Conservation (phyloP, 1,140 invertebrate genomes). For the Saccostrea glomerata region DNA sequence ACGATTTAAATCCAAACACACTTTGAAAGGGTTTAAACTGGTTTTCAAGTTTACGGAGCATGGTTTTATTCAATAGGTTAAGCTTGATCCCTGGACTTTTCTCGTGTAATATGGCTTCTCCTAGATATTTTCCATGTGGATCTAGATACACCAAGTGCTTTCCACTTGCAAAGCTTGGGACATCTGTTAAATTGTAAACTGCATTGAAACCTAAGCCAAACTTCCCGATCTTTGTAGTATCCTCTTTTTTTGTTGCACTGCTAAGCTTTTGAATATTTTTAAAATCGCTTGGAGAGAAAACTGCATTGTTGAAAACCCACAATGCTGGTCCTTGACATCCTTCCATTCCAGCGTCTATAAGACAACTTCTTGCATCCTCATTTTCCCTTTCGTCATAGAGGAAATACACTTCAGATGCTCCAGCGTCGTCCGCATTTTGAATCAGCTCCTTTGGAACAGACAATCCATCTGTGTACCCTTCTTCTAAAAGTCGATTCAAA, state of each 20-base stretch:
- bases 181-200: slow-evolving; percentile 77
- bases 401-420: slow-evolving; percentile 79
- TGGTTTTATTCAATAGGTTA: slow-evolving; percentile 57
- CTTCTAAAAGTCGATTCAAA: slow-evolving; percentile 61
- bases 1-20: slow-evolving; percentile 75
- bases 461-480: slow-evolving; percentile 71
- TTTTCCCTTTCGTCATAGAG: slow-evolving; percentile 76
- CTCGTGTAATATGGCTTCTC: slow-evolving; percentile 50
- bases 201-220: slow-evolving; percentile 77
- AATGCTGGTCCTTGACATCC: slow-evolving; percentile 74
- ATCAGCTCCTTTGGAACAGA: slow-evolving; percentile 74
- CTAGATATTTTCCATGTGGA: slow-evolving; percentile 72
- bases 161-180: slow-evolving; percentile 74
- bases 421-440: slow-evolving; percentile 78
- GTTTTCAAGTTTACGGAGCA: slow-evolving; percentile 60
- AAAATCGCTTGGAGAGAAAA: slow-evolving; percentile 72
- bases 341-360: slow-evolving; percentile 71
- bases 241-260: slow-evolving; percentile 71
- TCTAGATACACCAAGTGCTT: slow-evolving; percentile 74
- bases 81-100: slow-evolving; percentile 62
- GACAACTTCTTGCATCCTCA: slow-evolving; percentile 56
- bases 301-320: slow-evolving; percentile 73
- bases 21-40: slow-evolving; percentile 73
- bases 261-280: slow-evolving; percentile 70
- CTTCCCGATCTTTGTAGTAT: slow-evolving; percentile 70